Percentiles rank a stretch among this genome's conserved stretches.
These are phyloP conservation scores for Oxystoma pomonae DNA, from an alignment of 2,888 invertebrate genomes.

Conservation along the genomic window DNA sequence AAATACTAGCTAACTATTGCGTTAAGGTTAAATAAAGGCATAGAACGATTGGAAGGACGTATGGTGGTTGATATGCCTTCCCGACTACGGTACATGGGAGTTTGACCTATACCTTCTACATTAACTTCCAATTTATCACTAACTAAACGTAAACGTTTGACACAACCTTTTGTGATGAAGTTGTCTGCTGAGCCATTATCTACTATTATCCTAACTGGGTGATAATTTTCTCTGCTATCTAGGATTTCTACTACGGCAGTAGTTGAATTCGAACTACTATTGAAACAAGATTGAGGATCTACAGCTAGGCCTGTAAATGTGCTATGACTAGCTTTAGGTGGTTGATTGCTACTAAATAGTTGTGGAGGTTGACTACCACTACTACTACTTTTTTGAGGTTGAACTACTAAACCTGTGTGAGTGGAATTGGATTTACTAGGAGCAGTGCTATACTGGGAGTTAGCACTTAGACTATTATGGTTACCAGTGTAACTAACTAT, in stretches of 20 bases:
- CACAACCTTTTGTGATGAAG: constrained; percentile 1
- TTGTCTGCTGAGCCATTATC: neutral
- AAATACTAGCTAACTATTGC: neutral
- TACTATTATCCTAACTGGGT: neutral
- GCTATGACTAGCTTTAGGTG: neutral
- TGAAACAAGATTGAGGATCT: neutral
- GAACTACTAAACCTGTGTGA: neutral
- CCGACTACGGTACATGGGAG: neutral
- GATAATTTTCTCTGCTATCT: neutral
- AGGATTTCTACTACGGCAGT: constrained; percentile 1
- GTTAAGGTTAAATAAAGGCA: neutral
- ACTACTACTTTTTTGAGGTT: too few relatives aligned
- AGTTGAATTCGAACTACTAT: neutral
- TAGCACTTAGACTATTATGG: neutral
- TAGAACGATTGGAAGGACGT: neutral
- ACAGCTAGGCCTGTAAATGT: neutral
- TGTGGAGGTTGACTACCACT: too few relatives aligned
- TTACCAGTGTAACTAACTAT: too few relatives aligned
- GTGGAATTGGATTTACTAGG: neutral
- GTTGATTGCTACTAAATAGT: neutral
- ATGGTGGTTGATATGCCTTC: neutral
- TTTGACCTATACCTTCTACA: neutral
- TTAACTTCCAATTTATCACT: neutral
- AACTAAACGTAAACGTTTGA: neutral
- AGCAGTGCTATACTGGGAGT: neutral